Evolutionary conservation across 1,140 invertebrate species (phyloP), one percentile per base, ranked within the genome.

Genomic region (Calosoma granatense): DNA sequence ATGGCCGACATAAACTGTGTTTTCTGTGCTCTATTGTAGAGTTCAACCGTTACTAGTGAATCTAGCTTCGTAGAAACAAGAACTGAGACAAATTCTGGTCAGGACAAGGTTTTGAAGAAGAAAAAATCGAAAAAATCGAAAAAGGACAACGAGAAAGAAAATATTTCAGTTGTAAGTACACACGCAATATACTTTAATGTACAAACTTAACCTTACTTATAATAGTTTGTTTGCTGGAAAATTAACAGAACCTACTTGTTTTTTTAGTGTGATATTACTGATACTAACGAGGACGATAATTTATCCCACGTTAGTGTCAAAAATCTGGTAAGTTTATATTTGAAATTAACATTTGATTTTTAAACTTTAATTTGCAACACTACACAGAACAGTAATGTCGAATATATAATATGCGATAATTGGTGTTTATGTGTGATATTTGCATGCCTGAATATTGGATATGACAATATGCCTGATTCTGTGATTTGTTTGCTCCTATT

Each of bases 121-220:
- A 81, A 81, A 71, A 81, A 79, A 60, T 74, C 73, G 53, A 80
- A 80, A 71, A 81, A 81, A 68, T 78, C 76, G 56, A 77, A 79
- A 65, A 80, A 78, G 62, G 76, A 78, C 55, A 69, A 75, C 56
- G 78, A 81, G 64, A 80, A 80, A 70, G 80, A 82, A 64, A 81
- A 81, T 61, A 80, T 81, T 62, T 81, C 80, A 59, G 78, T 81
- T 72, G 80, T 81, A 68, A 81, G 78, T 77, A 63, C 63, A 58
- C 22, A 54, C 61, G 20, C 36, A 4, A n/a, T 23, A 39, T 41
- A 23, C 22, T 19, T 39, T 54, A 41, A 20, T 54, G 53, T 30
- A 58, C 17, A 55, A 23, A 26, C 60, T 43, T n/a, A n/a, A n/a
- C n/a, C n/a, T n/a, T 58, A 22, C 36, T n/a, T 56, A 55, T 57